Evolutionary conservation across 2,797 vertebrate genomes (phyloP).

Genomic region (Lepilemur septentrionalis): DNA sequence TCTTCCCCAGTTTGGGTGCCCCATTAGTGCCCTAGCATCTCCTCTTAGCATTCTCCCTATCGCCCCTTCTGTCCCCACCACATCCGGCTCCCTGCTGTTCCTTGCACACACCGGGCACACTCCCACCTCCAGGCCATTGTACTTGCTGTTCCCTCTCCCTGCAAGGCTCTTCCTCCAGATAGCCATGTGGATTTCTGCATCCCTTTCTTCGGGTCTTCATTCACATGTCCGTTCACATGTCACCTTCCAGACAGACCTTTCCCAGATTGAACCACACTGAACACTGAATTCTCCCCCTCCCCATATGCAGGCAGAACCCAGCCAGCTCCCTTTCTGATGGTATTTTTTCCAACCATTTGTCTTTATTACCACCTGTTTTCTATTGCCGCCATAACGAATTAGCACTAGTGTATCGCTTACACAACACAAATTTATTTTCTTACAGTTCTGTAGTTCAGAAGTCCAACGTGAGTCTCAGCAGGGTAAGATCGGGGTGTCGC

Average conservation of each 20-base stretch:
- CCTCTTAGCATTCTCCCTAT: no score
- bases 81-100: not conserved
- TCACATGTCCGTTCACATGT: not conserved
- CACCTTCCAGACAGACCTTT: not conserved
- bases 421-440: not conserved
- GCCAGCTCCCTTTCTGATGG: no score
- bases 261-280: fast-evolving
- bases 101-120: not conserved
- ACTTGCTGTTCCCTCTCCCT: not conserved
- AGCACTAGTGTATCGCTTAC: fast-evolving
- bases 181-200: not conserved
- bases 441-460: not conserved
- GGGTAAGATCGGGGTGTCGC: not conserved
- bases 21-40: fast-evolving
- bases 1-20: not conserved
- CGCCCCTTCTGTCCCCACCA: fast-evolving
- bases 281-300: not conserved
- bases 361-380: not conserved
- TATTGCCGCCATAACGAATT: not conserved
- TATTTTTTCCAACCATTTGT: not conserved
- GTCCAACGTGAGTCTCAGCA: fast-evolving
- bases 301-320: fast-evolving
- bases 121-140: not conserved
- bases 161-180: not conserved
- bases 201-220: not conserved